Evolutionary conservation across 2,888 invertebrate species (phyloP), one percentile per base, ranked within the genome.

Genomic region (Leucozona laternaria): DNA sequence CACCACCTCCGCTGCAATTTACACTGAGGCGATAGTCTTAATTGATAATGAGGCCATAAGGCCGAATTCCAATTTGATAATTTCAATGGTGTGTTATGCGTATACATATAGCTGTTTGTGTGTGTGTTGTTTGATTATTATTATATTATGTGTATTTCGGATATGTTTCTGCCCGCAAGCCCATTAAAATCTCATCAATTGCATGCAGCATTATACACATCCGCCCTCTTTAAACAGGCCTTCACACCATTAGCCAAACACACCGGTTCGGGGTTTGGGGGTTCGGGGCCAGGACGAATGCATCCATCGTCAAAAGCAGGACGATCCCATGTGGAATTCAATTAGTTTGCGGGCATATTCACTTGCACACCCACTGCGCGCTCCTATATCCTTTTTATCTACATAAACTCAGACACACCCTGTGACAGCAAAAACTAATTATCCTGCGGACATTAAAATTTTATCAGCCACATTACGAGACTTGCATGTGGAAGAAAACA

Each of bases 101-200:
- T 8, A 28, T 25, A 28, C 7, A 4, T 53, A 53, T 48, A 5
- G n/a, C 5, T 40, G 13, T 57, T 15, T 40, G 28, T n/a, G 2
- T 40, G 13, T 57, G 20, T 40, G 28, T n/a, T 43, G 57, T 57
- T 28, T 57, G 55, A 53, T 28, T 53, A 53, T 71, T 43, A 75
- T 75, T 53, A 40, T 40, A 73, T 66, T 48, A 66, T 68, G n/a
- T 57, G 2, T 28, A 57, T 53, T 6, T 57, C 10, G 15, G 13
- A 64, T 53, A 68, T 22, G 71, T 40, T 57, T 43, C 13, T 48
- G 50, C 3, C 77, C 68, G 37, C 64, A 64, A 45, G 45, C 25
- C 66, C 66, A 80, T 85, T 85, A 85, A 80, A 79, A 62, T 66
- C 80, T 60, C 84, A 85, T 85, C 76, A 85, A 68, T 58, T 45